phyloP scores from a whole-genome alignment of 1,140 invertebrate genomes.

The Lanistes nyassanus region DNA sequence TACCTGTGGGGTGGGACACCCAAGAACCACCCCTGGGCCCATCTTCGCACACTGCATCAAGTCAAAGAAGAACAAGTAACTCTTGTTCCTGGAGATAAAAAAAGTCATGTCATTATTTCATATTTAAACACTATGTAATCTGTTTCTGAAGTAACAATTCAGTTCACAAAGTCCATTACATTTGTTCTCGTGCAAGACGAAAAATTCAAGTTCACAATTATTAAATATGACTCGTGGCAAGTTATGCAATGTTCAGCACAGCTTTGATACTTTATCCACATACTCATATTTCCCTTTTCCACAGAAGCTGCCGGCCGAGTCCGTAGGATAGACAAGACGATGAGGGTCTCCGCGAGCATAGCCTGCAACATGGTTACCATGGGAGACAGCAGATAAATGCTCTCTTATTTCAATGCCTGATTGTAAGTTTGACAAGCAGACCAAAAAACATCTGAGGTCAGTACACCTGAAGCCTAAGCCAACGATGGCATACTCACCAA shows the following conservation, averaged over 20 bases:
- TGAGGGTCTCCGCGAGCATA: conserved; percentile 80
- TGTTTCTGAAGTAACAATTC: too few species aligned
- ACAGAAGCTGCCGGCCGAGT: conserved; percentile 79
- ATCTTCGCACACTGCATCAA: conserved; percentile 60
- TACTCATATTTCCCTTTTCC: conserved; percentile 69
- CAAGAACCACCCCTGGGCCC: conserved; percentile 74
- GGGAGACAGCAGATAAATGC: too few species aligned
- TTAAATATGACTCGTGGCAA: too few species aligned
- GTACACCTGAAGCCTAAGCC: background rate
- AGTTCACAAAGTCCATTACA: too few species aligned
- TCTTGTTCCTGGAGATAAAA: conserved; percentile 49
- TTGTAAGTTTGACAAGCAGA: background rate
- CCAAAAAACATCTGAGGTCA: background rate
- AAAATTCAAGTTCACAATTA: too few species aligned
- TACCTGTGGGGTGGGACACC: conserved; percentile 88
- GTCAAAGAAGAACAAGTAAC: conserved; percentile 64
- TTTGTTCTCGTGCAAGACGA: too few species aligned
- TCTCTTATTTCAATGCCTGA: too few species aligned
- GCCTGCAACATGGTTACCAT: conserved; percentile 66
- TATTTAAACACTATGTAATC: too few species aligned
- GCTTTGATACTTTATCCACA: conserved; percentile 21
- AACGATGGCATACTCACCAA: conserved; percentile 72
- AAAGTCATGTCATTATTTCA: background rate
- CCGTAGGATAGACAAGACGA: conserved; percentile 81
- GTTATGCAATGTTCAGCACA: too few species aligned